A percentile compares a stretch with the other conserved stretches of the same genome.
Conservation (phyloP, 2,113 vertebrate species). For the Edolisoma coerulescens region DNA sequence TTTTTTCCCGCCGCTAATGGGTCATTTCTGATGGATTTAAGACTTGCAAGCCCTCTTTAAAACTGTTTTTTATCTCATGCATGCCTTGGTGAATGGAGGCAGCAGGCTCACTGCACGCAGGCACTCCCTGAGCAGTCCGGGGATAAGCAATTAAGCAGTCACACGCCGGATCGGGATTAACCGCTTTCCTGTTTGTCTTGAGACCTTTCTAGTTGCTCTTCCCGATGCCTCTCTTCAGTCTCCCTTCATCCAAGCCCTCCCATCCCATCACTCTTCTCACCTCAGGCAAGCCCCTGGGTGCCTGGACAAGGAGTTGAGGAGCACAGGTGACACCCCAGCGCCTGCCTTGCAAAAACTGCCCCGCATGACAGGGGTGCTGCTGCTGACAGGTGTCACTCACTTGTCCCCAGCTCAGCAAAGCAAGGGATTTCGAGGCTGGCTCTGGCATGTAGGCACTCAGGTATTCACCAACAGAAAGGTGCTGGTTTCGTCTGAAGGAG, state of each 20-base stretch:
- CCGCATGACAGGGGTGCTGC: rapidly evolving
- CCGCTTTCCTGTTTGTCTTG: neutral
- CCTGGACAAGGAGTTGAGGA: neutral
- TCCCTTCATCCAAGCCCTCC: neutral
- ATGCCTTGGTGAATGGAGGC: rapidly evolving
- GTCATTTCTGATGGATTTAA: neutral
- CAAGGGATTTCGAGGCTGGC: neutral
- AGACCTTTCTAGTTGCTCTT: neutral
- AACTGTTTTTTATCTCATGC: neutral
- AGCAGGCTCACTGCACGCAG: neutral
- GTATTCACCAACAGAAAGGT: neutral
- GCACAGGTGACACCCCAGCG: neutral
- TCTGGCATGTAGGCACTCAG: neutral
- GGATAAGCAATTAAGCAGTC: neutral
- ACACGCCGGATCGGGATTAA: neutral
- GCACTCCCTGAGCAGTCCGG: neutral
- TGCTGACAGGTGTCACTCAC: neutral
- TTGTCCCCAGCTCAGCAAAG: neutral
- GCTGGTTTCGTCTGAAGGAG: neutral
- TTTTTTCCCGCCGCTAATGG: neutral
- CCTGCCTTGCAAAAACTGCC: neutral
- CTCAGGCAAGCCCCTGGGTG: rapidly evolving
- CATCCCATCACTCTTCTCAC: neutral
- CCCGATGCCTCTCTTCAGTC: neutral
- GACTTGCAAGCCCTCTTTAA: neutral